phyloP scores from a whole-genome alignment of 2,888 invertebrate species.

The Abscondita cerata region DNA sequence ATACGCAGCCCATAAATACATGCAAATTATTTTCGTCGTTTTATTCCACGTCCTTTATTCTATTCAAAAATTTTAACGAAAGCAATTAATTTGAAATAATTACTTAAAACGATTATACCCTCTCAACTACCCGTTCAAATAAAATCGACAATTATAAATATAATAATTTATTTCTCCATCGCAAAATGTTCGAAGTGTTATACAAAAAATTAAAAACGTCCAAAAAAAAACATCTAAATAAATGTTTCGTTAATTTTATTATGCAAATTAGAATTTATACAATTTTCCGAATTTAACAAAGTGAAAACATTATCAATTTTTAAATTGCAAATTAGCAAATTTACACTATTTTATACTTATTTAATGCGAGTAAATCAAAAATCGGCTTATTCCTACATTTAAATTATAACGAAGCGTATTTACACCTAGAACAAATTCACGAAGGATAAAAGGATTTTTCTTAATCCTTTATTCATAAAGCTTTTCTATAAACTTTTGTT shows the following conservation, averaged over 20 bases:
- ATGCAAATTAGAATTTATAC: no score
- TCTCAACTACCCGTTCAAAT: background rate
- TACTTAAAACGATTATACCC: background rate
- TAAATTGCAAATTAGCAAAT: no score
- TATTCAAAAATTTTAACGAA: slow-evolving; percentile 3
- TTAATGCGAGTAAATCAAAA: no score
- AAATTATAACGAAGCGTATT: slow-evolving; percentile 20
- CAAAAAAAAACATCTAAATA: no score
- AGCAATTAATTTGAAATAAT: slow-evolving; percentile 5
- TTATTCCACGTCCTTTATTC: background rate
- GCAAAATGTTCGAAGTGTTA: no score
- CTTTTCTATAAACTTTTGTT: slow-evolving; percentile 30
- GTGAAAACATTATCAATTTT: no score
- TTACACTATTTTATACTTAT: no score
- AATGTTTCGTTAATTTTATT: no score
- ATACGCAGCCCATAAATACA: slow-evolving; percentile 12
- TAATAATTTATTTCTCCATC: no score
- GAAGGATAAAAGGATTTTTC: slow-evolving; percentile 30
- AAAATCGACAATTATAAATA: background rate
- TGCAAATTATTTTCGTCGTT: slow-evolving; percentile 13
- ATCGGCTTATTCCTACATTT: slow-evolving; percentile 2
- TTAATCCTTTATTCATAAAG: slow-evolving; percentile 35
- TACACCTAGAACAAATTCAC: slow-evolving; percentile 32
- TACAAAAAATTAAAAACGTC: no score
- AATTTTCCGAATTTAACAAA: no score